phyloP scores from a whole-genome alignment of 2,797 vertebrate genomes.

The Xenops minutus region DNA sequence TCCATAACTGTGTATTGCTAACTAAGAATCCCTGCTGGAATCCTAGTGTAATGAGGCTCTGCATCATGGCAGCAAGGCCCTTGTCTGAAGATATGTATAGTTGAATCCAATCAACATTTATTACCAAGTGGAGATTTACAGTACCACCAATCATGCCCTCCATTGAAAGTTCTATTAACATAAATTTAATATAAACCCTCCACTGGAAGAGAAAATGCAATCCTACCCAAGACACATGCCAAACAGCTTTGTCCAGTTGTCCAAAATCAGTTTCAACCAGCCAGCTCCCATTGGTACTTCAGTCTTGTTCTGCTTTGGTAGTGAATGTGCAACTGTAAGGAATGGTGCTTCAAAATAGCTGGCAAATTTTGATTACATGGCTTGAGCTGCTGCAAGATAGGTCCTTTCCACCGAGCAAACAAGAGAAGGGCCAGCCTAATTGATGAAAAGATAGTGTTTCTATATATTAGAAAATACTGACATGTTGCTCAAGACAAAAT shows the following conservation, averaged over 20 bases:
- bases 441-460: not conserved
- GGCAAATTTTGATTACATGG: not conserved
- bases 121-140: not conserved
- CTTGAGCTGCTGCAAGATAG: not conserved
- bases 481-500: not conserved
- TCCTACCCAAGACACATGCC: not conserved
- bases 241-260: not conserved
- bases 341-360: not conserved
- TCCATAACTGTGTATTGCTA: not conserved
- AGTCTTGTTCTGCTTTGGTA: not conserved
- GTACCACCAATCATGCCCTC: not conserved
- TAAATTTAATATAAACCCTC: not conserved
- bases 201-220: not conserved
- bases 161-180: not conserved
- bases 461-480: not conserved
- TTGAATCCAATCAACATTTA: not conserved
- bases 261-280: not conserved
- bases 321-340: not conserved
- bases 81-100: not conserved
- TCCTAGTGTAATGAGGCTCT: not conserved
- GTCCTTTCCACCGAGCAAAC: not conserved
- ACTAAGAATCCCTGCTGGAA: not conserved
- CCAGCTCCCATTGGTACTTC: not conserved
- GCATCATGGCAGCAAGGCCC: not conserved
- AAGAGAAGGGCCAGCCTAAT: not conserved